These are phyloP conservation scores for Podargus strigoides DNA, from an alignment of 2,797 vertebrate genomes.

Conservation along the genomic window DNA sequence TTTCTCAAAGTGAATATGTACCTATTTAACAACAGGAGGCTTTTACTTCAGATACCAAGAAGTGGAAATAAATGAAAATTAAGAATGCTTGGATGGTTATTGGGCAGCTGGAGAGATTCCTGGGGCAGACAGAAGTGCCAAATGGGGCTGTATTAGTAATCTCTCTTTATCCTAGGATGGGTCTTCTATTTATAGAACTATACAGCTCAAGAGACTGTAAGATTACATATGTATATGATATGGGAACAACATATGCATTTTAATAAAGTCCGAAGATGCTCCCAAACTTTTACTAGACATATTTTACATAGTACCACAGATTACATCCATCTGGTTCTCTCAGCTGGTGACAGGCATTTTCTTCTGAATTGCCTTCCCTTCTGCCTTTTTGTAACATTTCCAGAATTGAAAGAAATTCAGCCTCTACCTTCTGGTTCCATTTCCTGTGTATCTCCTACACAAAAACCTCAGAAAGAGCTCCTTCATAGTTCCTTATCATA, in stretches of 20 bases:
- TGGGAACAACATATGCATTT: background rate
- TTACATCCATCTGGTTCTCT: constrained; percentile 3
- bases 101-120: constrained; percentile 42
- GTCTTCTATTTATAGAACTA: constrained; percentile 42
- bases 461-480: background rate
- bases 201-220: background rate
- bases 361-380: background rate
- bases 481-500: background rate
- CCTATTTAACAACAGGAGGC: background rate
- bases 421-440: background rate
- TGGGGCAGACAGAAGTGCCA: background rate
- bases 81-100: background rate
- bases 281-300: background rate
- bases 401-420: background rate
- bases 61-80: constrained; percentile 21
- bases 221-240: background rate
- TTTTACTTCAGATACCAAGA: background rate
- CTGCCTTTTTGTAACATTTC: background rate
- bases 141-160: constrained; percentile 11
- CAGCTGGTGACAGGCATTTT: background rate
- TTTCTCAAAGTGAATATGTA: background rate
- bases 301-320: background rate
- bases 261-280: background rate
- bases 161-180: constrained; percentile 1
- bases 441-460: background rate